Percentiles rank a stretch among this genome's conserved stretches.
Evolutionary conservation across 2,113 vertebrate species (phyloP).

Genomic region (Dermatemys mawii): DNA sequence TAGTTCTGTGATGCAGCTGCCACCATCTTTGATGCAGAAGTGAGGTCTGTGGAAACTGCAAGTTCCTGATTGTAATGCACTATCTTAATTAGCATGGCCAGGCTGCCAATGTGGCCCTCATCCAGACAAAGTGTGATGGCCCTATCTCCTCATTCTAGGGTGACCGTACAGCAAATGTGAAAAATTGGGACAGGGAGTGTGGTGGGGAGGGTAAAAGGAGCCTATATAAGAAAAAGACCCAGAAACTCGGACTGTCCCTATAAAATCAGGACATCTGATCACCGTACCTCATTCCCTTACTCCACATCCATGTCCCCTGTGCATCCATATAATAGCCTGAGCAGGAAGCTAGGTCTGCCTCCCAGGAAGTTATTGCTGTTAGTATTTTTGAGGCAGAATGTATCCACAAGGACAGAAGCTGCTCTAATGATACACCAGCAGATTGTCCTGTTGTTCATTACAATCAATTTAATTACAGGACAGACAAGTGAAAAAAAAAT

Average conservation of each 20-base stretch:
- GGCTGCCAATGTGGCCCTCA: neutral
- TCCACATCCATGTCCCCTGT: neutral
- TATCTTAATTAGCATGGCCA: accelerated
- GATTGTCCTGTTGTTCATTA: constrained; percentile 53
- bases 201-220: too few relatives aligned
- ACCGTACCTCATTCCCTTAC: neutral
- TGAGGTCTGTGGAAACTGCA: neutral
- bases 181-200: too few relatives aligned
- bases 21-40: neutral
- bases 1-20: neutral
- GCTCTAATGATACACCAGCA: constrained; percentile 34
- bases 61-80: accelerated
- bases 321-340: neutral
- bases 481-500: constrained; percentile 56
- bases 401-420: constrained; percentile 33
- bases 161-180: too few relatives aligned
- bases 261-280: too few relatives aligned
- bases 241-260: too few relatives aligned
- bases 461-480: constrained; percentile 73
- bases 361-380: neutral
- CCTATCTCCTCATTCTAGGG: neutral
- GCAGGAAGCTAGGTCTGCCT: neutral
- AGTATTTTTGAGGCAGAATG: neutral
- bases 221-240: too few relatives aligned
- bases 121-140: neutral